Base-by-base conservation (phyloP, 2,113 vertebrate species). In the Oriolus oriolus region DNA sequence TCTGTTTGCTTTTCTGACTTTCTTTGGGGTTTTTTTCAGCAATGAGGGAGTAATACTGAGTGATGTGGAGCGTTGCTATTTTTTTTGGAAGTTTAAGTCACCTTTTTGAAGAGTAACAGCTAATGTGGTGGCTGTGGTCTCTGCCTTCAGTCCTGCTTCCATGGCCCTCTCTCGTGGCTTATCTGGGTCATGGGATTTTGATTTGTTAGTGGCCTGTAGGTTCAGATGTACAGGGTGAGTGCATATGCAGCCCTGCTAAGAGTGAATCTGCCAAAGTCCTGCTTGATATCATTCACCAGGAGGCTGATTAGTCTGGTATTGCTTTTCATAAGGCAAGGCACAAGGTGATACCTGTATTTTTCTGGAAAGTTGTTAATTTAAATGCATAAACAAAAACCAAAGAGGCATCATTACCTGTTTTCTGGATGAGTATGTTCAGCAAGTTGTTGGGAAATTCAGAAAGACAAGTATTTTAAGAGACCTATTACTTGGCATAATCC, bases 121-220 rank as follows among this genome's bases (percentile, higher is more conserved):
- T 49, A 21, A 50, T 1, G 2, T 0, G 2, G 33, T 2, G 4
- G 42, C 39, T 44, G 9, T 42, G 60, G n/a, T 39, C 47, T 89
- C 50, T 86, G 33, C 35, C 83, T 79, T 3, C 1, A 91, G 42
- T 13, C 17, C 41, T 60, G 39, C 28, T 57, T 87, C 39, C 16
- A 4, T 15, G 5, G 3, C 28, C 33, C 13, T 78, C 18, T 52
- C 26, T 41, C 4, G 2, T 61, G 54, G 39, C 64, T 89, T 64
- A 35, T 13, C 27, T 44, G 47, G 21, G 23, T 54, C 16, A 42
- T 31, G 49, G 31, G 19, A 10, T 57, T 80, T 87, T 57, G 59
- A 11, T 45, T 90, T 57, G 6, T 50, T 52, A 27, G 33, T 69
- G 39, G 11, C n/a, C 42, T 45, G 54, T 56, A 26, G 39, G 20